Conservation (phyloP, 1,140 invertebrate genomes). For the Eueides isabella region DNA sequence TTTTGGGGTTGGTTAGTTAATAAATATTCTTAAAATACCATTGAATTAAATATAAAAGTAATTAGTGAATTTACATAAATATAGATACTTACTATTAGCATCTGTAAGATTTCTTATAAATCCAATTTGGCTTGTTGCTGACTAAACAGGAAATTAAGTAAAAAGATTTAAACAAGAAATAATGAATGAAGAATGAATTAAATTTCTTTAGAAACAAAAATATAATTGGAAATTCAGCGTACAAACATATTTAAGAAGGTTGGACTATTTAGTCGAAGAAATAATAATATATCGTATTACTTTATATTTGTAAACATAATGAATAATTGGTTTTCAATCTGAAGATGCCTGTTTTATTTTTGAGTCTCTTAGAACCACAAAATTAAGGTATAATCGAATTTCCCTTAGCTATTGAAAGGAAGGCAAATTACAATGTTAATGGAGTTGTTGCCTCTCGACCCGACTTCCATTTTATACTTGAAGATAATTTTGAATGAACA, state of each 20-base stretch:
- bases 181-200: too few relatives aligned
- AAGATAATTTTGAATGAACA: slow-evolving; percentile 45
- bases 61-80: background rate
- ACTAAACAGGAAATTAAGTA: too few relatives aligned
- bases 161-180: too few relatives aligned
- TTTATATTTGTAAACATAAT: slow-evolving; percentile 13
- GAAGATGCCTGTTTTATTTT: slow-evolving; percentile 24
- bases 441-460: slow-evolving; percentile 42
- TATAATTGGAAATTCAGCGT: too few relatives aligned
- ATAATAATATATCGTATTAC: too few relatives aligned
- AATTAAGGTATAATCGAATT: slow-evolving; percentile 58
- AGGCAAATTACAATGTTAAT: slow-evolving; percentile 61
- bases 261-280: too few relatives aligned
- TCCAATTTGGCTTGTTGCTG: too few relatives aligned
- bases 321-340: slow-evolving; percentile 18
- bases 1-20: background rate
- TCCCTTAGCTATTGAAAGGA: slow-evolving; percentile 46
- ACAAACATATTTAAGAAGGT: too few relatives aligned
- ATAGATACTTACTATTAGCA: background rate
- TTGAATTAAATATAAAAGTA: background rate
- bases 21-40: background rate
- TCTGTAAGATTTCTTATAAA: too few relatives aligned
- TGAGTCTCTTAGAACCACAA: slow-evolving; percentile 34
- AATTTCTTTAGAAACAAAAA: too few relatives aligned
- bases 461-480: slow-evolving; percentile 45